Base-by-base conservation (phyloP, 2,888 invertebrate species). In the Hyles lineata region DNA sequence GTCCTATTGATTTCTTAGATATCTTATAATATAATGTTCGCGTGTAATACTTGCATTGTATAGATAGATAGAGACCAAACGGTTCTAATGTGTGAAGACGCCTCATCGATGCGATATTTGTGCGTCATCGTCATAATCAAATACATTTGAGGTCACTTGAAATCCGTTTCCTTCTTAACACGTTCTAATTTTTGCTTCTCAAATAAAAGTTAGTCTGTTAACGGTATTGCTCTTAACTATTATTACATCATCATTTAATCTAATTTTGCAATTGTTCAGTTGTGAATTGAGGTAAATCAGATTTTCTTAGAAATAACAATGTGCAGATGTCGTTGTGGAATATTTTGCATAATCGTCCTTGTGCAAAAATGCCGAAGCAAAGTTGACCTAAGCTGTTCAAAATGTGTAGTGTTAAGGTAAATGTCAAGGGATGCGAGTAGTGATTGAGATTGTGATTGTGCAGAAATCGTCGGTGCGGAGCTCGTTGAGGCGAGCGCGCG, bases 391-490 rank as follows among this genome's bases (percentile, higher is more conserved):
- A 6, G 55, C 55, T n/a, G 5, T n/a, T 55, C 19, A 7, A 7
- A 55, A n/a, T 52, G 17, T 55, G 7, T 23, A 50, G 5, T n/a
- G 15, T 17, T 43, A 67, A 67, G 67, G 67, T 15, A 67, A 67
- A 50, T 63, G 67, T 67, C 23, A 67, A 60, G 43, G 17, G 67
- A 35, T 32, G 15, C 15, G 15, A 67, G 43, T 23, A 7, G 29
- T 61, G 19, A 59, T 23, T 63, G 63, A 25, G 69, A 50, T 58
- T 29, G 60, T 70, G 61, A 72, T 61, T 70, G 55, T 74, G 2
- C 93, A 94, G 94, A 94, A 94, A 84, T 93, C 93, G 77, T 95
- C 94, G 59, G 93, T 94, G 80, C 93, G 95, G 77, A 89, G 91
- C 79, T 95, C 95, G 78, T 84, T 95, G 84, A 85, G 93, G 83